A percentile compares a stretch with the other conserved stretches of the same genome.
phyloP scores from a whole-genome alignment of 2,888 invertebrate genomes.

The Resseliella maxima region DNA sequence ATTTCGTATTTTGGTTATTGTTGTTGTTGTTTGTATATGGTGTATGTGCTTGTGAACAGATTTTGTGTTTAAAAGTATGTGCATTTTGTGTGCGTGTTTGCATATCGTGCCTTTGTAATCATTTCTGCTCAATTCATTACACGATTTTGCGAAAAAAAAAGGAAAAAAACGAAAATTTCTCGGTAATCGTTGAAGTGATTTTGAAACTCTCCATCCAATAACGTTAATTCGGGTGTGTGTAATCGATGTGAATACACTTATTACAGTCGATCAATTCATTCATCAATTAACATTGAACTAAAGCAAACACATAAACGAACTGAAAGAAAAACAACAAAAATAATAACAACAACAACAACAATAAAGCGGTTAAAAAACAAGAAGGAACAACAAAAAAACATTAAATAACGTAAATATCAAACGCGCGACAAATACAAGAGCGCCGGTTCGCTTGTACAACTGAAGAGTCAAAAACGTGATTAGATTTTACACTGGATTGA shows the following conservation, averaged over 20 bases:
- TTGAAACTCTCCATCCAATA: neutral
- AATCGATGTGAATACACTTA: neutral
- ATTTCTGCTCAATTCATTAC: too few species aligned
- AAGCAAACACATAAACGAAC: neutral
- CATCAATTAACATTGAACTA: slow-evolving; percentile 17
- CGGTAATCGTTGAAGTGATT: neutral
- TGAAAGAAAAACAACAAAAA: neutral
- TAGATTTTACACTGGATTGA: slow-evolving; percentile 12
- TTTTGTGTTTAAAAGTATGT: neutral
- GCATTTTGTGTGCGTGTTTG: neutral
- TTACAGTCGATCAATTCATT: neutral
- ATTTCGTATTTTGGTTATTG: too few species aligned
- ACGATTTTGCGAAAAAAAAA: too few species aligned
- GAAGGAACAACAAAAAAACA: too few species aligned
- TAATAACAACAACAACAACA: too few species aligned
- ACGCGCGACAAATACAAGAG: neutral
- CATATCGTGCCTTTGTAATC: neutral
- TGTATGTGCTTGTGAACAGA: neutral
- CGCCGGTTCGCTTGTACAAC: neutral
- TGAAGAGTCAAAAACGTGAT: slow-evolving; percentile 10
- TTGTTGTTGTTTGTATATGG: too few species aligned
- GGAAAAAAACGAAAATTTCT: too few species aligned
- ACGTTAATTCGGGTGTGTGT: neutral
- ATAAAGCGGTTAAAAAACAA: too few species aligned
- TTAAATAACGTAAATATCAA: neutral